Evolutionary conservation across 2,113 vertebrate species (phyloP).

Genomic region (Alaudala cheleensis): DNA sequence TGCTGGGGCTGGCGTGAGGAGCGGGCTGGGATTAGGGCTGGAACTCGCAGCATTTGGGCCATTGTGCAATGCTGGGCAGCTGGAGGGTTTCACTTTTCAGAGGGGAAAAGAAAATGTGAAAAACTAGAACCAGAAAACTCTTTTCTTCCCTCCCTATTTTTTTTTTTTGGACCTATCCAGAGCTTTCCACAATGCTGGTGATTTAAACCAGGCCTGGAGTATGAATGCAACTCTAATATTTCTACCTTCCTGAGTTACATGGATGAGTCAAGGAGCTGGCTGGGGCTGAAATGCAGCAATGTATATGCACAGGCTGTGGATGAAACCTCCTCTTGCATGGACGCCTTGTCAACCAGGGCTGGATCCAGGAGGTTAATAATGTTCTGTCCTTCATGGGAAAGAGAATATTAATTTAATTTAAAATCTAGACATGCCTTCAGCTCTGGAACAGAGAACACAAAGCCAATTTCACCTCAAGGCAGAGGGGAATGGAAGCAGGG

Average conservation of each 20-base stretch:
- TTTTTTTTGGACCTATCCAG: conserved; percentile 60
- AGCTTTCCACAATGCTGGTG: conserved; percentile 71
- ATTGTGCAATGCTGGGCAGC: conserved; percentile 76
- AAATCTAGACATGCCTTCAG: conserved; percentile 53
- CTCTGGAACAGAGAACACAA: conserved; percentile 50
- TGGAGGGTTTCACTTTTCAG: conserved; percentile 80
- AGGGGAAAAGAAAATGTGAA: conserved; percentile 59
- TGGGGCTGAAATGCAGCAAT: neutral
- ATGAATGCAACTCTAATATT: conserved; percentile 69
- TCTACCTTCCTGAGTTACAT: conserved; percentile 63
- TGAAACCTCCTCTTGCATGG: conserved; percentile 5
- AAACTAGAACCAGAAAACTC: conserved; percentile 78
- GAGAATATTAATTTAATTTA: conserved; percentile 54
- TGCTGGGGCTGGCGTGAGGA: conserved; percentile 61
- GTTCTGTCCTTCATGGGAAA: neutral
- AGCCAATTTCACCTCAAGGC: neutral
- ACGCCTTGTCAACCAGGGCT: neutral
- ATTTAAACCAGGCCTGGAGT: conserved; percentile 78
- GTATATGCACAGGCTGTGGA: neutral
- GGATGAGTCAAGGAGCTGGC: conserved; percentile 58
- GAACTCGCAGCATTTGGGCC: conserved; percentile 56
- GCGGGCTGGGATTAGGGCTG: conserved; percentile 62
- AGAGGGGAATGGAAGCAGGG: neutral
- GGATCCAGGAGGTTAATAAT: neutral
- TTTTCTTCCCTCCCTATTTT: conserved; percentile 21